Evolutionary conservation across 2,888 invertebrate genomes (phyloP).

Genomic region (Lydus trimaculatus): DNA sequence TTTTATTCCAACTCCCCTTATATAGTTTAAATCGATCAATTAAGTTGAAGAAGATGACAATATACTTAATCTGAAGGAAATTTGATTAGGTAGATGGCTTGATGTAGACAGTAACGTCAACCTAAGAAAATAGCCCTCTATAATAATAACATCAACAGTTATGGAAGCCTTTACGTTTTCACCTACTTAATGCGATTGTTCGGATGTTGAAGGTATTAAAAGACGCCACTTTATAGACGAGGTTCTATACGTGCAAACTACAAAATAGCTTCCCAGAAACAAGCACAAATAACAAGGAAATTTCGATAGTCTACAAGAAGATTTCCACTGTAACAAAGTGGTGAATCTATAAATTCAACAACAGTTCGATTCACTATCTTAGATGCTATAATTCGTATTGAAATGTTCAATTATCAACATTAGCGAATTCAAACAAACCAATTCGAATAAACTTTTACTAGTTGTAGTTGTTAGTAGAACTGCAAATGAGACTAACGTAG

Average conservation of each 20-base stretch:
- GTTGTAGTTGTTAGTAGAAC: background rate
- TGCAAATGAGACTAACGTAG: background rate
- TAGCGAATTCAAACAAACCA: background rate
- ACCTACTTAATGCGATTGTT: constrained; percentile 25
- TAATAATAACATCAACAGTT: constrained; percentile 37
- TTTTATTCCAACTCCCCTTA: background rate
- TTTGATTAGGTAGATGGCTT: constrained; percentile 28
- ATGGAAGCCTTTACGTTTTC: constrained; percentile 23
- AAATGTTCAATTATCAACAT: background rate
- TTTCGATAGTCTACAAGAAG: background rate
- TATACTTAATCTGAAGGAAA: too few species aligned
- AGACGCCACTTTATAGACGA: constrained; percentile 18
- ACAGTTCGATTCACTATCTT: background rate
- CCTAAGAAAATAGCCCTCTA: constrained; percentile 26
- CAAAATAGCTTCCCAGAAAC: background rate
- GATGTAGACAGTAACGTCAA: constrained; percentile 9
- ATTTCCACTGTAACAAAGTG: background rate
- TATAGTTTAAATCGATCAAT: background rate
- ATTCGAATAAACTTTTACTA: background rate
- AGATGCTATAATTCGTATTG: background rate
- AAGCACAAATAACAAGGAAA: background rate
- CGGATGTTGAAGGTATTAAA: constrained; percentile 24
- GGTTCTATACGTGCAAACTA: background rate
- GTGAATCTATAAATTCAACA: background rate
- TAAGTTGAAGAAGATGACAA: background rate